phyloP scores from a whole-genome alignment of 2,888 invertebrate genomes.

The Philonicus albiceps region DNA sequence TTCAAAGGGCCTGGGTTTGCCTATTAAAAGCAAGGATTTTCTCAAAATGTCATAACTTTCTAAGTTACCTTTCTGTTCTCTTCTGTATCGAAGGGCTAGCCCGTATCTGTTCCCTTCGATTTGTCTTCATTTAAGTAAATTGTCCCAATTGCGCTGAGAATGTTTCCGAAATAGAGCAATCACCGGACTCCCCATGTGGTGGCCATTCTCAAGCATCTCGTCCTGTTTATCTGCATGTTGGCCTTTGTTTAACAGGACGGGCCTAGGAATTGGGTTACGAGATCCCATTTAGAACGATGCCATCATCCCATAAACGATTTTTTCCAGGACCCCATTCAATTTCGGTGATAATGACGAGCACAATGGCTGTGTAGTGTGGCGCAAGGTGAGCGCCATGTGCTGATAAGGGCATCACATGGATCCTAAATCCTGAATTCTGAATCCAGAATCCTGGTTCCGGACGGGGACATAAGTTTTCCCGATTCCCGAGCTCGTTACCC shows the following conservation, averaged over 20 bases:
- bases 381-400: not conserved
- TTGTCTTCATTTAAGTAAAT: not conserved
- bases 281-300: not conserved
- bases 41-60: not conserved
- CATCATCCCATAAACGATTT: constrained; percentile 15
- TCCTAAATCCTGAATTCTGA: not conserved
- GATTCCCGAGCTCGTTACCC: not conserved
- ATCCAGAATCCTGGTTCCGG: too few relatives aligned
- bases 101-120: not conserved
- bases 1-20: not conserved
- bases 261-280: not conserved
- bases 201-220: not conserved
- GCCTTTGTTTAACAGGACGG: constrained; percentile 7
- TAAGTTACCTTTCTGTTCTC: not conserved
- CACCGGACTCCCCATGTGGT: not conserved
- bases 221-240: not conserved
- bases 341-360: constrained; percentile 5
- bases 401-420: not conserved
- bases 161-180: not conserved
- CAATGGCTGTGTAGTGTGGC: not conserved
- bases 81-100: not conserved
- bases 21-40: not conserved
- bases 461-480: not conserved
- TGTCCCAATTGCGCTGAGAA: not conserved
- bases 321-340: constrained; percentile 21